A percentile compares a stretch with the other conserved stretches of the same genome.
phyloP scores from a whole-genome alignment of 1,140 invertebrate genomes.

The Copidosoma floridanum region DNA sequence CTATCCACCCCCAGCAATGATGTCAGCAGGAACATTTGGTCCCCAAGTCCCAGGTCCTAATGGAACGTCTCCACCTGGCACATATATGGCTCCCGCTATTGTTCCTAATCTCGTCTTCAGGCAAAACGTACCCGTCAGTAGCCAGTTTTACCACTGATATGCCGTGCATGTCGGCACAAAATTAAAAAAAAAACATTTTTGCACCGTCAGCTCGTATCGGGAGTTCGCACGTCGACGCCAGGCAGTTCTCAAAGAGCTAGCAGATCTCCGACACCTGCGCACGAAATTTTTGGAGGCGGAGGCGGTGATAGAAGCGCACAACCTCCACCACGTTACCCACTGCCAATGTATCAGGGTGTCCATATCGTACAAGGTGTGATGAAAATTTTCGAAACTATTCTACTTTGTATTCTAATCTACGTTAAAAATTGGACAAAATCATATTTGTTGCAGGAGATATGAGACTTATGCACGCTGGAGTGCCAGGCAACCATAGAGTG shows the following conservation, averaged over 20 bases:
- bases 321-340: constrained; percentile 51
- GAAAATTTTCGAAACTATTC: no score
- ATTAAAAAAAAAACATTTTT: not conserved
- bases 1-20: constrained; percentile 46
- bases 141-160: not conserved
- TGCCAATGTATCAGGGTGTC: constrained; percentile 56
- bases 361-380: constrained; percentile 51
- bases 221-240: constrained; percentile 49
- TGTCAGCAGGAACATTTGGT: constrained; percentile 46
- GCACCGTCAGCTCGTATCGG: constrained; percentile 40
- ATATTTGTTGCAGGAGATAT: constrained; percentile 42
- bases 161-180: not conserved
- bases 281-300: constrained; percentile 45
- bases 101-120: constrained; percentile 53
- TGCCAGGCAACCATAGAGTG: constrained; percentile 45
- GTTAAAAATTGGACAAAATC: not conserved
- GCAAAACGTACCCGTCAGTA: constrained; percentile 50
- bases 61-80: constrained; percentile 42
- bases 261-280: constrained; percentile 50
- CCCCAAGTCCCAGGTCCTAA: constrained; percentile 45
- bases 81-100: constrained; percentile 49
- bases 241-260: constrained; percentile 50
- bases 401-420: no score
- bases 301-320: constrained; percentile 50
- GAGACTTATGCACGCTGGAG: constrained; percentile 53